Evolutionary conservation across 1,140 invertebrate genomes (phyloP), one percentile per base, ranked within the genome.

Genomic region (Apis florea): DNA sequence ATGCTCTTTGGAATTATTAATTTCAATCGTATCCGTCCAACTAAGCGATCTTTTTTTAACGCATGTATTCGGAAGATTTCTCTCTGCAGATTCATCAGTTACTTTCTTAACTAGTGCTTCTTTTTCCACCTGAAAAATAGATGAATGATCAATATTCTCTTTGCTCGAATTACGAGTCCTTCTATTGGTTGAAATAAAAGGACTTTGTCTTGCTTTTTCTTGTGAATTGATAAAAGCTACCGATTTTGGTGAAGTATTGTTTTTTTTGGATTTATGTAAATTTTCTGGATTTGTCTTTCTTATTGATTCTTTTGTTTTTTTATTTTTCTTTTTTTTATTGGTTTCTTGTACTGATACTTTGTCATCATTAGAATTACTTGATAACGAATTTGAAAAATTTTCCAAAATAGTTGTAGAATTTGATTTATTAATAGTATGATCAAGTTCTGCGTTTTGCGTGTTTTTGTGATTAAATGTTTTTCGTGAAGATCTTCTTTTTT

Each of bases 71-170:
- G 12, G 26, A 5, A 31, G 19, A 40, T 76, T 47, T 49, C 13
- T 15, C 19, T 56, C n/a, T n/a, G 40, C 19, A 53, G 53, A 17
- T 61, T 51, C 61, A 12, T 9, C 26, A 31, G 9, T 21, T 40
- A 1, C 12, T 13, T 13, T 70, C 58, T 51, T 49, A 24, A 15
- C 1, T n/a, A 9, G 2, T 31, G 21, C 21, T 67, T 86, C 67
- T 49, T 67, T 74, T n/a, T 17, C 40, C 1, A 81, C 79, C 47
- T 83, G 74, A 73, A 59, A 54, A 75, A 75, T 15, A 75, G 53
- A 64, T 10, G 54, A 75, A 79, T 1, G 13, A 51, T 85, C 26
- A 51, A 58, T 47, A 67, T 61, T 69, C 53, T 63, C 21, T 67
- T 69, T 80, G 1, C 15, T 63, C 12, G 59, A 73, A 58, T 59